Evolutionary conservation across 1,140 invertebrate genomes (phyloP).

Genomic region (Zaprionus davidi): DNA sequence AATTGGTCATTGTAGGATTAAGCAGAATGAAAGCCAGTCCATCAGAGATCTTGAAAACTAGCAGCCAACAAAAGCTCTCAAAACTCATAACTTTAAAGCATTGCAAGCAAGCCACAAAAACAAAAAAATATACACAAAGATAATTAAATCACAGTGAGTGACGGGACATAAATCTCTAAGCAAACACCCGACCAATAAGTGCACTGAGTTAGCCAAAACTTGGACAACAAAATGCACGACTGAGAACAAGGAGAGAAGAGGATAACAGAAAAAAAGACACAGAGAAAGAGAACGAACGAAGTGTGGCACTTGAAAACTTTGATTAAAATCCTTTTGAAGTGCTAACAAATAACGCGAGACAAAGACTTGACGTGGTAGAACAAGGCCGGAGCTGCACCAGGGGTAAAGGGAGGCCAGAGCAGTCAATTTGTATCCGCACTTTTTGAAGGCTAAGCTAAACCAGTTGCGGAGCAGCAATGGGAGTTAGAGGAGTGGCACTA

Average conservation of each 20-base stretch:
- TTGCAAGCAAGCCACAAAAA: slow-evolving; percentile 1
- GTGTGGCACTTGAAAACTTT: slow-evolving; percentile 76
- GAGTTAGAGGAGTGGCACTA: not conserved
- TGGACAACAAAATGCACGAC: slow-evolving; percentile 7
- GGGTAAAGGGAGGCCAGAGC: slow-evolving; percentile 12
- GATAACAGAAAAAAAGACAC: not conserved
- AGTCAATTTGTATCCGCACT: slow-evolving; percentile 66
- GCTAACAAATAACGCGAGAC: slow-evolving; percentile 76
- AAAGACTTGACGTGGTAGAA: slow-evolving; percentile 51
- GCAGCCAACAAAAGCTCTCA: slow-evolving; percentile 15
- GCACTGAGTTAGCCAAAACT: slow-evolving; percentile 36
- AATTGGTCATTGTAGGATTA: too few relatives aligned
- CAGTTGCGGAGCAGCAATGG: slow-evolving; percentile 10
- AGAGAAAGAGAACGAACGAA: slow-evolving; percentile 12
- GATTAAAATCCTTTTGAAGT: slow-evolving; percentile 82
- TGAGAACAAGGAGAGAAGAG: not conserved
- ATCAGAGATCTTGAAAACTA: slow-evolving; percentile 12
- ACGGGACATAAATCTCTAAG: slow-evolving; percentile 61
- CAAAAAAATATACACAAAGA: slow-evolving; percentile 34
- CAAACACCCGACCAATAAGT: slow-evolving; percentile 27
- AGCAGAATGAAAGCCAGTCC: not conserved
- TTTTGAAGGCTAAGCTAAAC: slow-evolving; percentile 67
- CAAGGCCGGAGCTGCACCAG: not conserved
- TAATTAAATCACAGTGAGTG: slow-evolving; percentile 76
- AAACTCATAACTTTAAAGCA: slow-evolving; percentile 62